phyloP scores from a whole-genome alignment of 1,140 invertebrate species.

The Drosophila subobscura region DNA sequence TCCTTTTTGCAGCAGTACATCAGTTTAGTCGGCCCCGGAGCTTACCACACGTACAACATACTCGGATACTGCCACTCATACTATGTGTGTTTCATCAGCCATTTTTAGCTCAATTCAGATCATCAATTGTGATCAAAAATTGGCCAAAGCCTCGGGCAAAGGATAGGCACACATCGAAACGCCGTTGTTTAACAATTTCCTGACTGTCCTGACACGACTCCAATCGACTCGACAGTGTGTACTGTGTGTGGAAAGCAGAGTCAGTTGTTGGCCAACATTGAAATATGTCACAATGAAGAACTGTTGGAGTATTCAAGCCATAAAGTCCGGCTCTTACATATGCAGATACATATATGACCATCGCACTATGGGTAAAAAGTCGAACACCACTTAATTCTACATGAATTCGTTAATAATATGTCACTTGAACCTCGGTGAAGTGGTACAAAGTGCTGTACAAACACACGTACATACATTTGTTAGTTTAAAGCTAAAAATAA shows the following conservation, averaged over 20 bases:
- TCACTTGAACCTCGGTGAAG: no score
- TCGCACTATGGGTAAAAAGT: no score
- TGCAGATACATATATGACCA: no score
- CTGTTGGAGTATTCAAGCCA: slow-evolving; percentile 35
- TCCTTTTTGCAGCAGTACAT: slow-evolving; percentile 4
- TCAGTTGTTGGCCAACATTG: slow-evolving; percentile 2
- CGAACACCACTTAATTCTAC: no score
- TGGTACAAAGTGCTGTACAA: no score
- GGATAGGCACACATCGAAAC: not conserved
- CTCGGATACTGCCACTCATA: no score
- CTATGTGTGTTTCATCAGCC: no score
- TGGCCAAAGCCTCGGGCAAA: not conserved
- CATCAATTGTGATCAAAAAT: slow-evolving; percentile 26
- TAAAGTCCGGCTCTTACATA: slow-evolving; percentile 22
- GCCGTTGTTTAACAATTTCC: not conserved
- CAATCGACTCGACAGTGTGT: no score
- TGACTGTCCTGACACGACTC: not conserved
- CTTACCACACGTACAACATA: not conserved
- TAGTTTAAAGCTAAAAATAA: no score
- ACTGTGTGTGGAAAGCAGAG: not conserved
- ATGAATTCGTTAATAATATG: no score
- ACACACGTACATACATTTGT: no score
- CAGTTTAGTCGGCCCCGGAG: not conserved
- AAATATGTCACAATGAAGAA: slow-evolving; percentile 31
- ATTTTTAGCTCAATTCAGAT: not conserved